Evolutionary conservation across 1,140 invertebrate species (phyloP).

Genomic region (Dinoponera quadriceps): DNA sequence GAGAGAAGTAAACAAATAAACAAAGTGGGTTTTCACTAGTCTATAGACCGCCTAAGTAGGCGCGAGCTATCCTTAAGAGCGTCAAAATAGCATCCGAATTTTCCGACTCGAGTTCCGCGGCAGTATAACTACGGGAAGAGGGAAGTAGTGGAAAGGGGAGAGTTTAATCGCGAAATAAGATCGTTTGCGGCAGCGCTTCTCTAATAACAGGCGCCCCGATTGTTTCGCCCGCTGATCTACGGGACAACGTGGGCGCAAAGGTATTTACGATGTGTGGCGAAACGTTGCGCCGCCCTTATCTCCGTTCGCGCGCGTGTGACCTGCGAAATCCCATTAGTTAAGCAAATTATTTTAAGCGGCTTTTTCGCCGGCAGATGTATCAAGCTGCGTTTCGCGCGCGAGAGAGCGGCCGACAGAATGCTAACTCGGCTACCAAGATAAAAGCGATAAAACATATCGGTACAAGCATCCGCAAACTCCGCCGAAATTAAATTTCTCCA

Average conservation of each 20-base stretch:
- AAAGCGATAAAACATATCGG: conserved; percentile 44
- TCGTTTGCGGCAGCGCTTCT: conserved; percentile 11
- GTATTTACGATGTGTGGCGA: conserved; percentile 12
- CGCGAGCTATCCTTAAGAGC: too few species aligned
- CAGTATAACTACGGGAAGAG: too few species aligned
- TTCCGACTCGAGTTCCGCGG: too few species aligned
- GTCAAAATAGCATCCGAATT: too few species aligned
- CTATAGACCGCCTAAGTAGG: too few species aligned
- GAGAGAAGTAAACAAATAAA: too few species aligned
- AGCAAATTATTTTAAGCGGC: conserved; percentile 41
- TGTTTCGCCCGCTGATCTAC: background rate
- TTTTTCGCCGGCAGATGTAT: conserved; percentile 28
- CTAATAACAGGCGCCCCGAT: background rate
- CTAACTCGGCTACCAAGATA: conserved; percentile 42
- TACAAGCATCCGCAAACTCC: conserved; percentile 40
- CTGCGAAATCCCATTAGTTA: conserved; percentile 18
- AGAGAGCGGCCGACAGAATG: background rate
- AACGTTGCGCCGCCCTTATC: conserved; percentile 4
- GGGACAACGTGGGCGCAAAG: background rate
- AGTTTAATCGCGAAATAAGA: conserved; percentile 42
- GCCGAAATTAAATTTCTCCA: conserved; percentile 43
- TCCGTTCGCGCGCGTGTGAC: background rate
- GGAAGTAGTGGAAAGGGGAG: too few species aligned
- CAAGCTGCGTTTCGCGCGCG: background rate
- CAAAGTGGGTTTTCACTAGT: too few species aligned